These are phyloP conservation scores for Parotocinclus haroldoi DNA, from an alignment of 2,797 vertebrate genomes.

Conservation along the genomic window DNA sequence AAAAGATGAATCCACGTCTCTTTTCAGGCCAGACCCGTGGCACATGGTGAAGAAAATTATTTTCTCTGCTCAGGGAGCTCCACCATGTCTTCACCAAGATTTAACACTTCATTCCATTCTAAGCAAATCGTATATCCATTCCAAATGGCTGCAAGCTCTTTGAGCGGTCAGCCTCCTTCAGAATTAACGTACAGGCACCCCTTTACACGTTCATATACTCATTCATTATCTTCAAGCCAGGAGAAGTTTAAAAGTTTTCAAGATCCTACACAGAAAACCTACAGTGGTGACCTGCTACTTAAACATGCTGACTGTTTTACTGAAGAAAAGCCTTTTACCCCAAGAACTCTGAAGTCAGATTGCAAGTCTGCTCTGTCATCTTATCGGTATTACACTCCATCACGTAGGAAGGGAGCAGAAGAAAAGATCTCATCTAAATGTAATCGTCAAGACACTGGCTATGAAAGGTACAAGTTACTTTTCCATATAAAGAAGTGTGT, in stretches of 20 bases:
- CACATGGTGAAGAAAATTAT: conserved; percentile 56
- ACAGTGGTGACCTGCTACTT: conserved; percentile 81
- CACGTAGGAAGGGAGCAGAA: conserved; percentile 63
- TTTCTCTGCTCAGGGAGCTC: conserved; percentile 59
- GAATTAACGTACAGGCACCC: conserved; percentile 50
- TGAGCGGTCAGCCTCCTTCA: conserved; percentile 44
- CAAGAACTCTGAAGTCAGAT: conserved; percentile 84
- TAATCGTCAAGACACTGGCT: conserved; percentile 60
- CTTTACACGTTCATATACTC: conserved; percentile 36
- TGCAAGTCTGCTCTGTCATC: conserved; percentile 79
- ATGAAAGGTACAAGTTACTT: conserved; percentile 70
- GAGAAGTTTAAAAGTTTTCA: conserved; percentile 63
- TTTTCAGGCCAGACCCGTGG: conserved; percentile 61
- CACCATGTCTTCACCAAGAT: conserved; percentile 58
- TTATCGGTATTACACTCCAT: conserved; percentile 87
- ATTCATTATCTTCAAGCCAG: conserved; percentile 43
- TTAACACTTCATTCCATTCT: conserved; percentile 65
- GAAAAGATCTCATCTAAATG: conserved; percentile 39
- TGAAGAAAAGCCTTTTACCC: conserved; percentile 80
- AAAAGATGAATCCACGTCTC: conserved; percentile 10
- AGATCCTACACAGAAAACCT: conserved; percentile 69
- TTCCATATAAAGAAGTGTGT: not conserved
- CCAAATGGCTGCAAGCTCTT: conserved; percentile 28
- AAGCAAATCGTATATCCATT: conserved; percentile 66
- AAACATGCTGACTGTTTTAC: conserved; percentile 85